phyloP scores from a whole-genome alignment of 2,797 vertebrate species.

The Neosilurus mollespiculum region DNA sequence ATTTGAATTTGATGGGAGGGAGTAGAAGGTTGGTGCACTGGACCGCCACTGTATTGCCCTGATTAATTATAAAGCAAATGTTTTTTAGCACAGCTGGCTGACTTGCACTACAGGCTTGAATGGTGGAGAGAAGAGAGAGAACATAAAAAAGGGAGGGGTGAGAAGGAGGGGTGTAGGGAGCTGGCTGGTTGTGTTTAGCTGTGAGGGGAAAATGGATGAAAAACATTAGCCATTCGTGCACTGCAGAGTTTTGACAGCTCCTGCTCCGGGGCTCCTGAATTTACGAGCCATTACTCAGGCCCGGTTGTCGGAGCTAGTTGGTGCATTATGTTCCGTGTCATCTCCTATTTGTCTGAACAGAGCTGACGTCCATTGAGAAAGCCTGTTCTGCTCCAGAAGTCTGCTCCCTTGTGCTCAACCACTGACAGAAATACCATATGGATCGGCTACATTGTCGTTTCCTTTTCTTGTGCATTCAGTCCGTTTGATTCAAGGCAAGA shows the following conservation, averaged over 20 bases:
- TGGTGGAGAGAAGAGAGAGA: slow-evolving; percentile 53
- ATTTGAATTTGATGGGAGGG: slow-evolving; percentile 78
- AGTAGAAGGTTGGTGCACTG: slow-evolving; percentile 53
- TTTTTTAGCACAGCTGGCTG: slow-evolving; percentile 80
- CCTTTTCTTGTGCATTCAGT: slow-evolving; percentile 79
- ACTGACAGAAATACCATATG: slow-evolving; percentile 62
- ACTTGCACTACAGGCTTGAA: slow-evolving; percentile 64
- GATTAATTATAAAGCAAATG: slow-evolving; percentile 90
- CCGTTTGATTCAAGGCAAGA: slow-evolving; percentile 70
- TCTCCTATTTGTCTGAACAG: slow-evolving; percentile 81
- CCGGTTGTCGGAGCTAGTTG: slow-evolving; percentile 75
- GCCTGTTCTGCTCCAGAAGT: slow-evolving; percentile 70
- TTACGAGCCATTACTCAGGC: slow-evolving; percentile 85
- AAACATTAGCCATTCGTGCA: slow-evolving; percentile 77
- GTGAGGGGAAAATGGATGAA: slow-evolving; percentile 71
- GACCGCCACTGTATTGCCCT: slow-evolving; percentile 74
- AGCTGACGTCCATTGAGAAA: slow-evolving; percentile 87
- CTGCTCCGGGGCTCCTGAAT: slow-evolving; percentile 79
- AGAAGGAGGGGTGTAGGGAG: slow-evolving; percentile 54
- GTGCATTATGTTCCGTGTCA: slow-evolving; percentile 90
- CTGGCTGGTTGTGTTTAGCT: slow-evolving; percentile 46
- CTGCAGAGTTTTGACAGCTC: slow-evolving; percentile 82
- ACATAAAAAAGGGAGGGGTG: slow-evolving; percentile 33
- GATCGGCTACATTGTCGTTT: slow-evolving; percentile 71
- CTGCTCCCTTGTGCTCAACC: slow-evolving; percentile 64